Evolutionary conservation across 2,888 invertebrate species (phyloP).

Genomic region (Disparrhopalites patrizii): DNA sequence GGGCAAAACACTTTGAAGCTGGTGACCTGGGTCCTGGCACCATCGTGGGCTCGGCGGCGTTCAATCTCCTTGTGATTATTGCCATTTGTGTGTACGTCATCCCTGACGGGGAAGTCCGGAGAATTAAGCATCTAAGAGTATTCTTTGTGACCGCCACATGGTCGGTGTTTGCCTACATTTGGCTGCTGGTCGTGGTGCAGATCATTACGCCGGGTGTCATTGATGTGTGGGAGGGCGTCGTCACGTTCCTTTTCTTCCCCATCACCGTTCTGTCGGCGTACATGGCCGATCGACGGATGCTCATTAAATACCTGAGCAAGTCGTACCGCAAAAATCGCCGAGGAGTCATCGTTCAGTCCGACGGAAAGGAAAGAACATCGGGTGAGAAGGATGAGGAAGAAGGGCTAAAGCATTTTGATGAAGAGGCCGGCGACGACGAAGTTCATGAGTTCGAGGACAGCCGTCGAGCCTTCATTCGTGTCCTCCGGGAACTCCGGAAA

Average conservation of each 20-base stretch:
- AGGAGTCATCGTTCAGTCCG: constrained; percentile 83
- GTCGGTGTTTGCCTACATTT: constrained; percentile 97
- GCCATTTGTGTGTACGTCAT: constrained; percentile 88
- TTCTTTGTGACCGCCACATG: constrained; percentile 97
- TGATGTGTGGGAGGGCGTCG: constrained; percentile 94
- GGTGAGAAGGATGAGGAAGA: constrained; percentile 59
- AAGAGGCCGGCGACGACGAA: constrained; percentile 61
- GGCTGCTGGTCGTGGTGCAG: constrained; percentile 93
- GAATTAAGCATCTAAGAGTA: constrained; percentile 91
- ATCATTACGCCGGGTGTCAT: constrained; percentile 80
- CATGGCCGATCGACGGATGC: constrained; percentile 83
- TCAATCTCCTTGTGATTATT: constrained; percentile 97
- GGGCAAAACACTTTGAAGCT: constrained; percentile 89
- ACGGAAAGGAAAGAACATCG: constrained; percentile 65
- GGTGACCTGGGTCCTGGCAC: constrained; percentile 98
- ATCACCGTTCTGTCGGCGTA: constrained; percentile 94
- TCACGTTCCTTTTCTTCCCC: constrained; percentile 96
- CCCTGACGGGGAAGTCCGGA: constrained; percentile 86
- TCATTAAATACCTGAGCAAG: constrained; percentile 80
- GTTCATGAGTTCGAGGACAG: constrained; percentile 82
- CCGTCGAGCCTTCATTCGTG: constrained; percentile 85
- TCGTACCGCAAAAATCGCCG: constrained; percentile 84
- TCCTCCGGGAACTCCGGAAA: constrained; percentile 81
- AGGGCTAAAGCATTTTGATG: constrained; percentile 55
- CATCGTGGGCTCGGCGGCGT: constrained; percentile 91